Base-by-base conservation (phyloP, 2,888 invertebrate species). In the Cremastinae sp. region DNA sequence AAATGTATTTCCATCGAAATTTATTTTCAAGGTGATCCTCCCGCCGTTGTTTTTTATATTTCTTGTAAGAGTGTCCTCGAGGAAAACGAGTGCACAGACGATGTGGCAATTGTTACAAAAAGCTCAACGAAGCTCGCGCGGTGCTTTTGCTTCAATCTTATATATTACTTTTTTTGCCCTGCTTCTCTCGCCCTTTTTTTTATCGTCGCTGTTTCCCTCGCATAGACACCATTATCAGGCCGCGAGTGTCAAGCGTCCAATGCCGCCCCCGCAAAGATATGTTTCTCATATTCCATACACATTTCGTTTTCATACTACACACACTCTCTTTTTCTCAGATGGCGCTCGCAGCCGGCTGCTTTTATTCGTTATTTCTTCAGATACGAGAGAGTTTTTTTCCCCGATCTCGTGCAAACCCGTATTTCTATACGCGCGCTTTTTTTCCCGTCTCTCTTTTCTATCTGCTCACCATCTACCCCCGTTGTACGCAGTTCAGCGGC, bases 171-270 rank as follows among this genome's bases (percentile, higher is more conserved):
- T 64, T 51, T 51, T 85, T 81, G 81, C 84, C 83, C 84, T 85
- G 84, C 85, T 82, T 83, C 82, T n/a, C n/a, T n/a, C n/a, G n/a
- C 84, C 79, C 78, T 80, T 83, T 81, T 83, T 28, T 28, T 28
- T 28, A 5, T 28, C 28, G 28, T 28, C 28, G 28, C 28, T 28
- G 2, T 28, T 28, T 5, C 28, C 80, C 84, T 84, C 83, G n/a
- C n/a, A 81, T 83, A 84, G 84, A 87, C 85, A 85, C 84, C 84
- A 87, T 88, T 86, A 84, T 83, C 84, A 77, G 81, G 78, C 81
- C 38, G n/a, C 18, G 34, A 56, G 43, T 22, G 43, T 66, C 65
- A 45, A 43, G 1, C 14, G 12, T 45, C 53, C 43, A 65, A 54
- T 66, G 45, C 18, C 18, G 45, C 45, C 53, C 49, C 20, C 61